phyloP scores from a whole-genome alignment of 2,113 vertebrate species.

The Oryzias curvinotus region DNA sequence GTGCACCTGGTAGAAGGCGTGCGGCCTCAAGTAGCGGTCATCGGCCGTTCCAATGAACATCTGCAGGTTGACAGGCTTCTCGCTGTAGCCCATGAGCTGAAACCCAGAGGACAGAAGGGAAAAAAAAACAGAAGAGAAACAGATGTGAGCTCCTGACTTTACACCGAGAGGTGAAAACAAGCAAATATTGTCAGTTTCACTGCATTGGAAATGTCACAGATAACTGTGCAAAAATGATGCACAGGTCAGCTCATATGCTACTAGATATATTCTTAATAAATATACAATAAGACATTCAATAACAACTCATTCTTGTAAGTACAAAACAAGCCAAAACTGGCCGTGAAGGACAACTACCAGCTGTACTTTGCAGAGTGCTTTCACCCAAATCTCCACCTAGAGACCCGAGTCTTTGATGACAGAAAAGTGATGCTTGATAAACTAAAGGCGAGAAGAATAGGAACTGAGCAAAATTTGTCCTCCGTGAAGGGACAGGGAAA shows the following conservation, averaged over 20 bases:
- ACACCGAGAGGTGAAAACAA: conserved; percentile 52
- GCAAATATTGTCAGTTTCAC: conserved; percentile 48
- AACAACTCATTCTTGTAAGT: not conserved
- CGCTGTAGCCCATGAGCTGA: conserved; percentile 93
- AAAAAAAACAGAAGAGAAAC: conserved; percentile 40
- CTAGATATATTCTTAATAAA: no score
- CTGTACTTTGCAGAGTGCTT: not conserved
- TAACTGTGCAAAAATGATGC: no score
- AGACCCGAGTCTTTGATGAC: conserved; percentile 49
- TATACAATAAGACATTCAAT: not conserved
- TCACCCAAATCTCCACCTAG: conserved; percentile 18
- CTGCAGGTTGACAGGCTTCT: conserved; percentile 95
- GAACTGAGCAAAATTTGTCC: conserved; percentile 55
- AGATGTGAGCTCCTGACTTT: conserved; percentile 41
- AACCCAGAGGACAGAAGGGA: conserved; percentile 48
- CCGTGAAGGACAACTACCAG: not conserved
- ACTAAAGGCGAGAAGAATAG: conserved; percentile 37
- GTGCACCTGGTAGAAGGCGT: conserved; percentile 99
- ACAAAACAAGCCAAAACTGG: conserved; percentile 19
- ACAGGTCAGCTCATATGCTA: no score
- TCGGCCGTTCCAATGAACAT: conserved; percentile 99
- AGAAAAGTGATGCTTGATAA: conserved; percentile 31
- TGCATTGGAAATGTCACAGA: conserved; percentile 21
- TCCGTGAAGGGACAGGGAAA: conserved; percentile 53
- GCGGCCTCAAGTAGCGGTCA: conserved; percentile 94